Conservation (phyloP, 2,888 invertebrate genomes). For the Odontomyia ornata region DNA sequence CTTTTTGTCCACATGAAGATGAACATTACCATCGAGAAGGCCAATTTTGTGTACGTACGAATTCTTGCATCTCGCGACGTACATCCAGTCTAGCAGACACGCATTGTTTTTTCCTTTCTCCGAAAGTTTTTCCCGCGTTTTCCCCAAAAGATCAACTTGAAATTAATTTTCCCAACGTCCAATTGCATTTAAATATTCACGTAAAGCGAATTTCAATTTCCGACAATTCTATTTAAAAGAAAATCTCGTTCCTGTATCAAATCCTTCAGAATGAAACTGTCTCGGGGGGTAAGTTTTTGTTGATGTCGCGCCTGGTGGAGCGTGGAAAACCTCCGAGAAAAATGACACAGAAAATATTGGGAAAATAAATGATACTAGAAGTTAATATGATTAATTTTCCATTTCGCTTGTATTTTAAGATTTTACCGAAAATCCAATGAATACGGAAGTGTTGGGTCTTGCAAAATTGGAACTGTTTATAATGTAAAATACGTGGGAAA, state of each 20-base stretch:
- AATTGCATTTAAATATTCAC: neutral
- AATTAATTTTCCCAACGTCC: neutral
- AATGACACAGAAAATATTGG: neutral
- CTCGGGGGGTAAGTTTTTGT: no score
- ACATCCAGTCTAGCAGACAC: no score
- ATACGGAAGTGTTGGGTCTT: neutral
- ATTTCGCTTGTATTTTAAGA: neutral
- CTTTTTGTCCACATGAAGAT: slow-evolving; percentile 2
- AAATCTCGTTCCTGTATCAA: neutral
- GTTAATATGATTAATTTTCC: slow-evolving; percentile 30
- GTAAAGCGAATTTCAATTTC: neutral
- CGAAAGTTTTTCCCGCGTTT: neutral
- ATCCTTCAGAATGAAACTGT: neutral
- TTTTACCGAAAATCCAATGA: neutral
- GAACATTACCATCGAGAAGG: slow-evolving; percentile 40
- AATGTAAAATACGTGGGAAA: neutral
- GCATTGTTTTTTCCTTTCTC: no score
- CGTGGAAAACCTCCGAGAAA: neutral
- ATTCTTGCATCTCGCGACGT: neutral
- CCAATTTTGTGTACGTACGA: slow-evolving; percentile 21
- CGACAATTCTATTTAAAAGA: neutral
- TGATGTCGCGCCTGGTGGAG: neutral
- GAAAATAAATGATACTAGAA: slow-evolving; percentile 14
- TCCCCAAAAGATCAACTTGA: neutral
- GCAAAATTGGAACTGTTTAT: neutral